phyloP scores from a whole-genome alignment of 2,797 vertebrate species.

The Heliangelus exortis region DNA sequence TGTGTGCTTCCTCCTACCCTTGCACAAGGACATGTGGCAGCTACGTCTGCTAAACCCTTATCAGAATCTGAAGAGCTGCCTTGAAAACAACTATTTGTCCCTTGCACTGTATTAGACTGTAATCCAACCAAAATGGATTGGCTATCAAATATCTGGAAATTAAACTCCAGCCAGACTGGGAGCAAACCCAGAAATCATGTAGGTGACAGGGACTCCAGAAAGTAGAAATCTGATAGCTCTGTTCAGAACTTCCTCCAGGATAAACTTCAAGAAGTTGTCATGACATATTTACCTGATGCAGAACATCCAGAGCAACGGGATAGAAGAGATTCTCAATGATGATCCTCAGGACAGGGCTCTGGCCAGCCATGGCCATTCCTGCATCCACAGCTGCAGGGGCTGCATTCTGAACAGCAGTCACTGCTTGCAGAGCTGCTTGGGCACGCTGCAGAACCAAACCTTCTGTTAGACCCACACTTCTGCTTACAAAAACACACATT shows the following conservation, averaged over 20 bases:
- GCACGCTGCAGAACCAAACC: conserved; percentile 83
- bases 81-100: not conserved
- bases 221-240: not conserved
- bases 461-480: not conserved
- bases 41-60: not conserved
- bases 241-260: not conserved
- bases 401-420: conserved; percentile 79
- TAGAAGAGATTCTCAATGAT: conserved; percentile 97
- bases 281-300: conserved; percentile 86
- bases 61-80: not conserved
- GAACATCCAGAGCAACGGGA: conserved; percentile 91
- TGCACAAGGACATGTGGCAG: rapidly evolving
- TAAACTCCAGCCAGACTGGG: not conserved
- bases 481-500: not conserved
- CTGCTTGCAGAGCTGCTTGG: conserved; percentile 92
- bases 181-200: not conserved
- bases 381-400: conserved; percentile 77
- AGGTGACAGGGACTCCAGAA: not conserved
- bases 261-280: not conserved
- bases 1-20: not conserved
- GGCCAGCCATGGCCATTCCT: conserved; percentile 79
- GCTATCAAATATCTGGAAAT: not conserved
- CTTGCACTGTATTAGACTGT: not conserved
- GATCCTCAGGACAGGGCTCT: conserved; percentile 92
- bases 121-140: not conserved